A percentile compares a stretch with the other conserved stretches of the same genome.
These are phyloP conservation scores for Stigmatopora argus DNA, from an alignment of 2,113 vertebrate species.

Conservation along the genomic window DNA sequence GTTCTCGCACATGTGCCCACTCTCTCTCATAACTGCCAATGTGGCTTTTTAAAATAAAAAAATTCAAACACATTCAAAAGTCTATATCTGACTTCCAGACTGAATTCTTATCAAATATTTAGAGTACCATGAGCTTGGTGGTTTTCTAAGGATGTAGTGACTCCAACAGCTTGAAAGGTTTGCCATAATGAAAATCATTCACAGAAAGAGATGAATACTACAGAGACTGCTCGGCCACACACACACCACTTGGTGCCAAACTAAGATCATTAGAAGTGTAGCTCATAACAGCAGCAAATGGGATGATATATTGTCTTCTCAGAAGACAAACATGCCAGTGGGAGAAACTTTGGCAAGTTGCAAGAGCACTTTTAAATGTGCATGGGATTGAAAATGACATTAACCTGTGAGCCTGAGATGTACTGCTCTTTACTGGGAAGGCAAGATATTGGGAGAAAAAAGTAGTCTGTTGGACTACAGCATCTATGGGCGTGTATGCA, in stretches of 20 bases:
- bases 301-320: constrained; percentile 33
- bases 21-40: too few species aligned
- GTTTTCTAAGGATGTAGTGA: constrained; percentile 63
- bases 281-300: constrained; percentile 25
- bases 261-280: constrained; percentile 18
- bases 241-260: constrained; percentile 47
- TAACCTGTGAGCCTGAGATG: constrained; percentile 26
- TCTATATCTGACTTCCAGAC: constrained; percentile 51
- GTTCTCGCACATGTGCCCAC: too few species aligned
- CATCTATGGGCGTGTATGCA: constrained; percentile 25
- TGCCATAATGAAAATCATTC: constrained; percentile 50
- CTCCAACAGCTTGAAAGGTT: constrained; percentile 54
- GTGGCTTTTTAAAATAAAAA: too few species aligned
- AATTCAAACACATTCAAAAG: too few species aligned
- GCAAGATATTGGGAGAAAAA: constrained; percentile 16
- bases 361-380: constrained; percentile 13
- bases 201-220: constrained; percentile 37
- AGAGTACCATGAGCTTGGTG: constrained; percentile 60
- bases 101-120: constrained; percentile 66
- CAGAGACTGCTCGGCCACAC: constrained; percentile 44
- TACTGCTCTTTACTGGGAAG: constrained; percentile 37
- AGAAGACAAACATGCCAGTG: constrained; percentile 8
- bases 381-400: constrained; percentile 20
- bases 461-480: constrained; percentile 17
- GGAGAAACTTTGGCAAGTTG: constrained; percentile 24